Base-by-base conservation (phyloP, 1,140 invertebrate genomes). In the Acyrthosiphon pisum region DNA sequence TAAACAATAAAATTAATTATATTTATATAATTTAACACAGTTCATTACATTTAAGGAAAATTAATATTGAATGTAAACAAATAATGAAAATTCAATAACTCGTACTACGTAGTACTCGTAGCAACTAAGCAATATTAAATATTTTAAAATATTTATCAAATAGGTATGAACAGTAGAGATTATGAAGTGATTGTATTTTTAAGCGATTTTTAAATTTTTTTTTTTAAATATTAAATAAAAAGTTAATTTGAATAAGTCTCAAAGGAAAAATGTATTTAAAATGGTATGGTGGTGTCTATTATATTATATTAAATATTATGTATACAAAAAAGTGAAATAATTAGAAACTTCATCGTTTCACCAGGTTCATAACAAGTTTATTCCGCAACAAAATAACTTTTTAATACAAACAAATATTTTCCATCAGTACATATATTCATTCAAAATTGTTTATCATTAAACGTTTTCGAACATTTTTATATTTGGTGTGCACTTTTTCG, bases 211-310 rank as follows among this genome's bases (percentile, higher is more conserved):
- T 68, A 30, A 68, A 14, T 14, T 30, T 68, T 76, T 76, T 7
- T n/a, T 68, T 68, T n/a, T 0, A 68, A 76, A 18, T 6, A n/a
- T 76, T n/a, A 8, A n/a, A 76, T 76, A 14, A n/a, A 76, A 76
- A n/a, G 0, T n/a, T n/a, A 6, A n/a, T n/a, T 76, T 35, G 4
- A n/a, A 68, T 23, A n/a, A 1, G 14, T 30, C 26, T 11, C 0
- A 68, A 68, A 56, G 20, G 2, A 20, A 53, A 53, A 53, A 53
- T 53, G 50, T 53, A 56, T 26, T 56, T 8, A 53, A 53, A 23
- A 23, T 53, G 50, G 20, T 53, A 20, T 53, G 22, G 6, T 23
- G 20, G 50, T 22, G 4, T 50, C 46, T 48, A 7, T 8, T 48
- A 48, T 48, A 48, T 48, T 48, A 48, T 48, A 48, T 48, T 48